These are phyloP conservation scores for Pseudorhiza aurosa DNA, from an alignment of 30 jellyfish, hydroid and myxozoan genomes.

Conservation along the genomic window DNA sequence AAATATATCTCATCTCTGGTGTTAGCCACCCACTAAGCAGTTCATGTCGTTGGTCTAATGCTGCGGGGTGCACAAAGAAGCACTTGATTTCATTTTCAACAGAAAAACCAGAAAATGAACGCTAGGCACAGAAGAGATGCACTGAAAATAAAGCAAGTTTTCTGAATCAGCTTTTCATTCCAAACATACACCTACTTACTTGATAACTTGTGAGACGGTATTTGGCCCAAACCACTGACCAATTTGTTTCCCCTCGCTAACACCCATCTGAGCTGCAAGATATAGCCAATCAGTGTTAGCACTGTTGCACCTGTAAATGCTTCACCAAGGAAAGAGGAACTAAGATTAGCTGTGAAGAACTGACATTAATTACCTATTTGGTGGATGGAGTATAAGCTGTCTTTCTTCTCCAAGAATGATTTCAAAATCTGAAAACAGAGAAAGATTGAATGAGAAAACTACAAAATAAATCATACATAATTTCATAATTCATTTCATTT, in stretches of 20 bases:
- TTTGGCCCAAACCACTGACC: slow-evolving; percentile 99
- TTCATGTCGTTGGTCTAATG: too few relatives aligned
- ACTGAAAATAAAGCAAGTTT: not conserved
- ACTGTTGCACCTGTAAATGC: too few relatives aligned
- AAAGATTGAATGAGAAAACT: too few relatives aligned
- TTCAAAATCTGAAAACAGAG: slow-evolving; percentile 91
- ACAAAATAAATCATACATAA: too few relatives aligned
- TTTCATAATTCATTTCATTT: too few relatives aligned
- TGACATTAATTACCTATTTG: slow-evolving; percentile 87
- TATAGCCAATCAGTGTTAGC: not conserved
- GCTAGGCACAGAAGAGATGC: not conserved
- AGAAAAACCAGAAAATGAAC: not conserved
- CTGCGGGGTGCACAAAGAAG: too few relatives aligned
- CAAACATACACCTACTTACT: too few relatives aligned
- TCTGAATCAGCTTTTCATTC: not conserved
- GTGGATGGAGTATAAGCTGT: slow-evolving; percentile 94
- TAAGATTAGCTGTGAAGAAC: too few relatives aligned
- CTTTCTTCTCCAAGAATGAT: slow-evolving; percentile 92
- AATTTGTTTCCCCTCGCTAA: slow-evolving; percentile 95
- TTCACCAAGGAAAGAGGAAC: too few relatives aligned
- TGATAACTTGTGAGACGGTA: slow-evolving; percentile 93
- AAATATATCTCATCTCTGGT: too few relatives aligned
- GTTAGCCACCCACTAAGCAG: too few relatives aligned
- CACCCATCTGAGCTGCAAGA: slow-evolving; percentile 98
- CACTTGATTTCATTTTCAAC: too few relatives aligned